Base-by-base conservation (phyloP, 2,888 invertebrate species). In the Tanytarsus gracilentus region DNA sequence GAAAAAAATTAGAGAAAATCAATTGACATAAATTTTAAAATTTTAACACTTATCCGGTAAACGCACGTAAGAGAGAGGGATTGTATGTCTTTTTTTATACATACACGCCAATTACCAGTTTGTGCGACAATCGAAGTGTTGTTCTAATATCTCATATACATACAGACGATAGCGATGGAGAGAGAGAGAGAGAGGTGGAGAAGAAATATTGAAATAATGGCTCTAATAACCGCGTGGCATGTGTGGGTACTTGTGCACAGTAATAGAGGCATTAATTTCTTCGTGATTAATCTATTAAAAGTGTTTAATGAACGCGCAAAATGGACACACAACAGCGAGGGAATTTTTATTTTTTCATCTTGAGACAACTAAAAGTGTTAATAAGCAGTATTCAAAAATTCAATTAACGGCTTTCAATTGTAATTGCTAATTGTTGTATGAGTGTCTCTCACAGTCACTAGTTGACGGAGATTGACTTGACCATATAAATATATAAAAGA, bases 211-310 rank as follows among this genome's bases (percentile, higher is more conserved):
- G 14, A 49, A 49, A 49, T 49, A 49, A 49, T 49, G 27, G 49
- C 49, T 49, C 27, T 25, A 49, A 49, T 25, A 49, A 49, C 27
- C 7, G 9, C 25, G n/a, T 23, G 40, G 55, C 55, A 55, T 55
- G 55, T 55, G 40, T 39, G 18, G 55, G 55, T 55, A 55, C 55
- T 55, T 55, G 55, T 16, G 33, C 26, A 7, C 39, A n/a, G 40
- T 55, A 55, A 55, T 55, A 55, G 40, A 36, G 39, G 55, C 40
- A 55, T 55, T 55, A 55, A 55, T 55, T 55, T 58, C 30, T 44
- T 48, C 58, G 58, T 58, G 58, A 58, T 58, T 58, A 58, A 58
- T 58, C 58, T 58, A 58, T 58, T 58, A 58, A 58, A n/a, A 58
- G 26, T 55, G 27, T 49, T 49, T 25, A 49, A 23, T 44, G 21